Percentiles rank a stretch among this genome's conserved stretches.
phyloP scores from a whole-genome alignment of 2,888 invertebrate species.

The Caenorhabditis zanzibari region DNA sequence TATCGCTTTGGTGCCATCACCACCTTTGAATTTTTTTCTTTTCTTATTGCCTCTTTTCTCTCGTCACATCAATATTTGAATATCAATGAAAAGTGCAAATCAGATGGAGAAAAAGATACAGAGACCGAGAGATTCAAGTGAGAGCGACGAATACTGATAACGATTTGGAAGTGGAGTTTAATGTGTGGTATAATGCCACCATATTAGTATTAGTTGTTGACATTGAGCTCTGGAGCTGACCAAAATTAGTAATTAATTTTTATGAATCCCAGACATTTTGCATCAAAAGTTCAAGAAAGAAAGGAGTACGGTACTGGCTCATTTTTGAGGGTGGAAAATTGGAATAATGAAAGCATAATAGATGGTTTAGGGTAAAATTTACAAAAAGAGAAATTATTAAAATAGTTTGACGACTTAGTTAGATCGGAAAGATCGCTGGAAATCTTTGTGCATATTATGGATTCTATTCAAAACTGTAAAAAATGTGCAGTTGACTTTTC shows the following conservation, averaged over 20 bases:
- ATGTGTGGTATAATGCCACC: conserved; percentile 12
- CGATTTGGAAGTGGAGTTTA: conserved; percentile 1
- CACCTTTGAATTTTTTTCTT: background rate
- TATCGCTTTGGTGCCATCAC: conserved; percentile 19
- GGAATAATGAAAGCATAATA: no score
- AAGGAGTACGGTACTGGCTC: no score
- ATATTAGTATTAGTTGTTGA: background rate
- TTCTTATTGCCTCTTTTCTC: conserved; percentile 1
- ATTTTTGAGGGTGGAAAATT: no score
- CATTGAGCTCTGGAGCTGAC: background rate
- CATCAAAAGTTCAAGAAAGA: no score
- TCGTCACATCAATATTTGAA: conserved; percentile 47
- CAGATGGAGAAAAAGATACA: conserved; percentile 11
- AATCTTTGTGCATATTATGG: no score
- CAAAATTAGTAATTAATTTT: no score
- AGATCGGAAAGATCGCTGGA: no score
- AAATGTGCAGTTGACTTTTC: background rate
- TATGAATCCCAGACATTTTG: background rate
- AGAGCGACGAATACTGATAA: conserved; percentile 34
- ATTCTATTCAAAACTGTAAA: no score
- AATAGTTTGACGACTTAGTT: no score
- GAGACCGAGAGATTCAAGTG: background rate
- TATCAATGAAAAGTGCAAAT: conserved; percentile 39
- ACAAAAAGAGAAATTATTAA: no score
- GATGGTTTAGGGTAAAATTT: no score